phyloP scores from a whole-genome alignment of 1,140 invertebrate species.

The Apis mellifera region DNA sequence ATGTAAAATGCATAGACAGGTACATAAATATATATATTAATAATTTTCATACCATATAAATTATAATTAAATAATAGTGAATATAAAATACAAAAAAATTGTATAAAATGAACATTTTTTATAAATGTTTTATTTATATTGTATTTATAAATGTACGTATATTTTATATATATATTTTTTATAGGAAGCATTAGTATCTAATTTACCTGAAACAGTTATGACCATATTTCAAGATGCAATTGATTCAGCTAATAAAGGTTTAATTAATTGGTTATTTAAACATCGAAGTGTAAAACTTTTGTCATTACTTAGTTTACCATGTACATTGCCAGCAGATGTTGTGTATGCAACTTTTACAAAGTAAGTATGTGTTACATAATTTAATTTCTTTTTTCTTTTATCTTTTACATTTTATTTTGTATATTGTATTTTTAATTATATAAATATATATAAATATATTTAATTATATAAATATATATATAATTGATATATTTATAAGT shows the following conservation, averaged over 20 bases:
- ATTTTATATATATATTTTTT: constrained; percentile 77
- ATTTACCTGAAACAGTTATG: constrained; percentile 92
- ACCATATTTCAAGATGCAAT: constrained; percentile 95
- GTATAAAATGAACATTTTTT: background rate
- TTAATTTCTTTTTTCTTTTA: background rate
- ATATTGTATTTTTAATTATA: background rate
- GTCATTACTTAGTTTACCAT: constrained; percentile 91
- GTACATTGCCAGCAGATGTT: constrained; percentile 92
- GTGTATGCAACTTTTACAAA: constrained; percentile 91
- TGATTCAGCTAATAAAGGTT: constrained; percentile 93
- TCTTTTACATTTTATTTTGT: background rate
- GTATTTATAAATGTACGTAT: background rate
- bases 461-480: no score
- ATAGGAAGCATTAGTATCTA: constrained; percentile 92
- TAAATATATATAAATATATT: no score
- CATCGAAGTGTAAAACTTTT: constrained; percentile 90
- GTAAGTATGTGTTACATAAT: constrained; percentile 83
- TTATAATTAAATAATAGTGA: background rate
- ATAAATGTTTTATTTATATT: background rate
- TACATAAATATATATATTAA: constrained; percentile 62
- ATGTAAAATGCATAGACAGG: constrained; percentile 92
- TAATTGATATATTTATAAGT: no score
- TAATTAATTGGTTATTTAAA: constrained; percentile 94
- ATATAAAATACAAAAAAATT: background rate
- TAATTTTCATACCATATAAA: constrained; percentile 24